Conservation (phyloP, 2,888 invertebrate species). For the Fragum whitleyi region DNA sequence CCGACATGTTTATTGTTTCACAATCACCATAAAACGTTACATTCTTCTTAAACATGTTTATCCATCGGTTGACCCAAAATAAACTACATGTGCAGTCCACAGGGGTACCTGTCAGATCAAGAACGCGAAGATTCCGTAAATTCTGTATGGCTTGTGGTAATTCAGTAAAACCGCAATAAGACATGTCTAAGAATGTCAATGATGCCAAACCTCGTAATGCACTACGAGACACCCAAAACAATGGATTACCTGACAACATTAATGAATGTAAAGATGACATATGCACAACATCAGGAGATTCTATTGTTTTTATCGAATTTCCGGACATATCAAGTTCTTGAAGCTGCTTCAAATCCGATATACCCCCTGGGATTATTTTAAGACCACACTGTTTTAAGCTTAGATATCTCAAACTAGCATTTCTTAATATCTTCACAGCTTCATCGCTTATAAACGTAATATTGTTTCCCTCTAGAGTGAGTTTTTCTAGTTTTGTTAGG, state of each 20-base stretch:
- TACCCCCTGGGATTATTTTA: constrained; percentile 59
- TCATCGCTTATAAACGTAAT: constrained; percentile 59
- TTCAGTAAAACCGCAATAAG: constrained; percentile 40
- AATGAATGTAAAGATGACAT: constrained; percentile 45
- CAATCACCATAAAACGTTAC: constrained; percentile 54
- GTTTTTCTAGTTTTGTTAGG: constrained; percentile 44
- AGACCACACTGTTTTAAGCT: constrained; percentile 57
- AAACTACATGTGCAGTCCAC: constrained; percentile 68
- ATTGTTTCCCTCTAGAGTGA: constrained; percentile 57
- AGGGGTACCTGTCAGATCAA: constrained; percentile 31
- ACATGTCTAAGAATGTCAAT: constrained; percentile 52
- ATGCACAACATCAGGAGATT: constrained; percentile 58
- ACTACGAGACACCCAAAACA: constrained; percentile 56
- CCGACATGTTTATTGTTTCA: constrained; percentile 54
- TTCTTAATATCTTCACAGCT: constrained; percentile 33
- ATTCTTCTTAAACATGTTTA: not conserved
- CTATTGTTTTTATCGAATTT: constrained; percentile 64
- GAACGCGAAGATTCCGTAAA: constrained; percentile 13
- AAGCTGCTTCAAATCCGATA: constrained; percentile 46
- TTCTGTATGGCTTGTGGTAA: constrained; percentile 60
- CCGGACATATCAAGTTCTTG: constrained; percentile 55
- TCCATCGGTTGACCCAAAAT: constrained; percentile 54
- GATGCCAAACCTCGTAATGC: constrained; percentile 45
- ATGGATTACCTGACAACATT: constrained; percentile 56
- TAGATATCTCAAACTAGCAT: constrained; percentile 37